phyloP scores from a whole-genome alignment of 2,113 vertebrate genomes.

The Cyanoliseus patagonus region DNA sequence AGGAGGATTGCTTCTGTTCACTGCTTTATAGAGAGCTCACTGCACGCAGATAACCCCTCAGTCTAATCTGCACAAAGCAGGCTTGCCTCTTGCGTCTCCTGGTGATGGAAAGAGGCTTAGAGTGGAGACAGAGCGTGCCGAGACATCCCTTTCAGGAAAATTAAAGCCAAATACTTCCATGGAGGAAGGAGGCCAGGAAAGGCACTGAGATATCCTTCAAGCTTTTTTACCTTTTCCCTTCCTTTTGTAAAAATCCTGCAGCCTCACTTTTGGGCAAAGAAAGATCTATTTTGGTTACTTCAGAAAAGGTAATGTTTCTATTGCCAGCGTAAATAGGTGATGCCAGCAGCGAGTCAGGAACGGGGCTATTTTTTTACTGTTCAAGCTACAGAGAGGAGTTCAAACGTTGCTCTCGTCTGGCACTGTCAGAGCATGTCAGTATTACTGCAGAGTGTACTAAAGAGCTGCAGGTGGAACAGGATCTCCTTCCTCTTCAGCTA shows the following conservation, averaged over 20 bases:
- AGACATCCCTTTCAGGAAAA: constrained; percentile 46
- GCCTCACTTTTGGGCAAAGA: constrained; percentile 78
- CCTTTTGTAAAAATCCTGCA: constrained; percentile 73
- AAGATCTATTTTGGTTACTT: constrained; percentile 83
- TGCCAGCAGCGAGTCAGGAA: constrained; percentile 70
- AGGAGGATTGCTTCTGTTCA: not conserved
- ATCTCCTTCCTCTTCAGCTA: constrained; percentile 32
- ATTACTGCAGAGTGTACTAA: constrained; percentile 11
- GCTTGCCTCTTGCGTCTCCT: not conserved
- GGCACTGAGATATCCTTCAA: constrained; percentile 60
- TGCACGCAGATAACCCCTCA: not conserved
- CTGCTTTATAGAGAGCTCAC: not conserved
- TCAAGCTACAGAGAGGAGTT: constrained; percentile 51
- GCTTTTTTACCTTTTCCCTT: constrained; percentile 70
- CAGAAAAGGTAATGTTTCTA: constrained; percentile 74
- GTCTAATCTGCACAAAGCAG: constrained; percentile 30
- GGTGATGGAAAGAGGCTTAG: constrained; percentile 1
- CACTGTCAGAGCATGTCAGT: constrained; percentile 58
- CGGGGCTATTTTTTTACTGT: constrained; percentile 68
- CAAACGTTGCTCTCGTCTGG: not conserved
- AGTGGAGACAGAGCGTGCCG: not conserved
- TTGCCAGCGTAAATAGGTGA: constrained; percentile 80
- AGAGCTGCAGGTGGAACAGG: constrained; percentile 23
- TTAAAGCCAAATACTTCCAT: constrained; percentile 34
- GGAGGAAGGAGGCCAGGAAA: constrained; percentile 36